Base-by-base conservation (phyloP, 35 echinoderm and acorn worm species). In the Apostichopus californicus region DNA sequence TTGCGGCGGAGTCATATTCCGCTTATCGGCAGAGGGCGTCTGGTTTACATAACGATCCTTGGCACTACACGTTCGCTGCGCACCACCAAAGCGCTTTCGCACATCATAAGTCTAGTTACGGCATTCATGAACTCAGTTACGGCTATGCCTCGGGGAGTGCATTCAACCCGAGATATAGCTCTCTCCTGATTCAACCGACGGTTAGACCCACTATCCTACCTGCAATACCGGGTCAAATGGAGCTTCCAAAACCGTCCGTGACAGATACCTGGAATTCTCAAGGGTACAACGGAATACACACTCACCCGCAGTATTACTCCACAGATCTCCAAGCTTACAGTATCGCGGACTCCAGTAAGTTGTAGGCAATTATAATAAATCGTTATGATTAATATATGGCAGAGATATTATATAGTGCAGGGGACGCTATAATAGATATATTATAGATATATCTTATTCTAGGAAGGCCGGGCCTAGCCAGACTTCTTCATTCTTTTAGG, bases 121-220 rank as follows among this genome's bases (percentile, higher is more conserved):
- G 93, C 14, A 86, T 97, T 14, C 96, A 97, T 66, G 97, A 99
- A 57, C 83, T 99, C 11, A 90, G 95, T 75, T 99, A 99, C 60
- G 93, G 93, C 1, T 86, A 91, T 58, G 28, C 94, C 28, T 60
- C 93, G 55, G 90, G 91, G 10, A 93, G 93, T 79, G 93, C 93
- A 12, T 99, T 99, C 84, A 99, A 96, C 86, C 97, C 97, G 15
- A 82, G 95, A 24, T 99, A 99, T 78, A 93, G 91, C 14, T 99
- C 97, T 6, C 79, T 99, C 5, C 90, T 99, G 17, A 99, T 99
- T 56, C 97, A 99, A 77, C 97, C 97, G 5, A 88, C 97, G 1
- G 97, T 99, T n/a, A 79, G 97, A 79, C 81, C 97, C 22, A 80
- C 93, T 54, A 63, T 95, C 54, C 64, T 99, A 64, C 93, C 95